phyloP scores from a whole-genome alignment of 2,888 invertebrate genomes.

The Apamea anceps region DNA sequence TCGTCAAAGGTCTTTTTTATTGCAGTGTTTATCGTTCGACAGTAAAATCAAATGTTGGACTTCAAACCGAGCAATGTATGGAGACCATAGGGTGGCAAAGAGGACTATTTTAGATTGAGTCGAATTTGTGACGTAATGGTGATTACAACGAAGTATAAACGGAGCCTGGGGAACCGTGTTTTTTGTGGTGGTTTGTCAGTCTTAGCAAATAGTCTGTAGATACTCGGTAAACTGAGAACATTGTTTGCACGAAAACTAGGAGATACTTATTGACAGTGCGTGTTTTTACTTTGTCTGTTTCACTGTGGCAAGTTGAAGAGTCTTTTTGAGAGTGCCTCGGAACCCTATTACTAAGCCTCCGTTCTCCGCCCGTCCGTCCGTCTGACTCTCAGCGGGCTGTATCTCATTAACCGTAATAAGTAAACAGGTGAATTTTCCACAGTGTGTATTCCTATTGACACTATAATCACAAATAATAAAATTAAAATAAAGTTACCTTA shows the following conservation, averaged over 20 bases:
- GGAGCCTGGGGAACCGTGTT: constrained; percentile 9
- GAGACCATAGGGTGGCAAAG: constrained; percentile 27
- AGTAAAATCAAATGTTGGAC: constrained; percentile 55
- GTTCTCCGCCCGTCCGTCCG: too few species aligned
- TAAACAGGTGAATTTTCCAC: too few species aligned
- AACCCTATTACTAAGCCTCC: too few species aligned
- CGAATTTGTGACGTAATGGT: constrained; percentile 48
- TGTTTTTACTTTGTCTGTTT: constrained; percentile 7
- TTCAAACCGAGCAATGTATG: constrained; percentile 41
- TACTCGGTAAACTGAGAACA: constrained; percentile 22
- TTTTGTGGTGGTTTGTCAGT: constrained; percentile 21
- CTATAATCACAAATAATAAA: too few species aligned
- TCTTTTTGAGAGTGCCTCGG: too few species aligned
- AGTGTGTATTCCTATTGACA: too few species aligned
- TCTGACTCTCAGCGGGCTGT: too few species aligned
- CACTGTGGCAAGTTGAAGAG: background rate
- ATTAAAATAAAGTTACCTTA: too few species aligned
- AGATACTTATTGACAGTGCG: background rate
- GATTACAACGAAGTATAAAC: constrained; percentile 31
- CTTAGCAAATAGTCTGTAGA: constrained; percentile 38
- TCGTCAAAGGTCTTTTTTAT: constrained; percentile 55
- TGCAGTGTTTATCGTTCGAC: constrained; percentile 57
- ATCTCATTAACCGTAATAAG: too few species aligned
- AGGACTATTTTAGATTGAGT: constrained; percentile 17
- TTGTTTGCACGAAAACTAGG: constrained; percentile 24